These are phyloP conservation scores for Dryas iulia DNA, from an alignment of 1,140 invertebrate genomes.

Conservation along the genomic window DNA sequence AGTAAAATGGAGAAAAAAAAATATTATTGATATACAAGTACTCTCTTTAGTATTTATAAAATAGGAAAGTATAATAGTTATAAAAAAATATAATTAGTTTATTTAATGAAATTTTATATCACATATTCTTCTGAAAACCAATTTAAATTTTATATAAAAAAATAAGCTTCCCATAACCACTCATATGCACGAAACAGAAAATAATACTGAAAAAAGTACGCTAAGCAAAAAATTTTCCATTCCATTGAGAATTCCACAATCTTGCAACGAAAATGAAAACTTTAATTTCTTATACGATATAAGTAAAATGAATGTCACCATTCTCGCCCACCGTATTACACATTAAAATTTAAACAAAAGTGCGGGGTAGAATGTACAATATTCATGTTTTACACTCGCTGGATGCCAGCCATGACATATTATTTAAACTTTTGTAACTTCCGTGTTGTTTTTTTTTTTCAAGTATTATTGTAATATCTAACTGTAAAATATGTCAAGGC, in stretches of 20 bases:
- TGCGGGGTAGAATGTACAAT: slow-evolving; percentile 14
- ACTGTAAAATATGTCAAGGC: no score
- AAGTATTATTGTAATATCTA: no score
- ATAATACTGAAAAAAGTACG: background rate
- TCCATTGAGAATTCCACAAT: slow-evolving; percentile 7
- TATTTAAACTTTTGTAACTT: slow-evolving; percentile 21
- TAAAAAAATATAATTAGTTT: no score
- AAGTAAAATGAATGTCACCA: slow-evolving; percentile 23
- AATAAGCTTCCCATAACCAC: background rate
- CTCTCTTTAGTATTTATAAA: no score
- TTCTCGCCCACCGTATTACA: slow-evolving; percentile 19
- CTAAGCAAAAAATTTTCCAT: background rate
- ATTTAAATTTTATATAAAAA: no score
- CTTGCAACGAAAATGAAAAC: slow-evolving; percentile 13
- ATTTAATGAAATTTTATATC: no score
- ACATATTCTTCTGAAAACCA: no score
- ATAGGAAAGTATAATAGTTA: no score
- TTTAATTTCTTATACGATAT: slow-evolving; percentile 22
- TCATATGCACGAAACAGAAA: background rate
- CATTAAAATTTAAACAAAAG: slow-evolving; percentile 26
- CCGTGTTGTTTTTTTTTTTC: no score
- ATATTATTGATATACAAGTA: no score
- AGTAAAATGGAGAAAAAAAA: no score
- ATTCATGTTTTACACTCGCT: slow-evolving; percentile 17
- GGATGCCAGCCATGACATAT: slow-evolving; percentile 19